phyloP scores from a whole-genome alignment of 2,797 vertebrate species.

The Danio jaintianensis region DNA sequence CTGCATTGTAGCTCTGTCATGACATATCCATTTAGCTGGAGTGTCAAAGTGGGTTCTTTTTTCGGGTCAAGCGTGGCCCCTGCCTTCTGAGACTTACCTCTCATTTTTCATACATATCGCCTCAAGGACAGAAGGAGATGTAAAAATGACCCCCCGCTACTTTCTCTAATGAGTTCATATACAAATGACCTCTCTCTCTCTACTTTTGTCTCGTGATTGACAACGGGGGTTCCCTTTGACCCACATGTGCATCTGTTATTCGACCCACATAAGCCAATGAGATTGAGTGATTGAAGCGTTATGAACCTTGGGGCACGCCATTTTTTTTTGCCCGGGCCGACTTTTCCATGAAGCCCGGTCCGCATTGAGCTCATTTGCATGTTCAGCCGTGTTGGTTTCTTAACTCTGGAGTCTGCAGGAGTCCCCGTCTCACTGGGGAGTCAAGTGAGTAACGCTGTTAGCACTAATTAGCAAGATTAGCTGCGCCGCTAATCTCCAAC shows the following conservation, averaged over 20 bases:
- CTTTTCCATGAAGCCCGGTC: slow-evolving; percentile 9
- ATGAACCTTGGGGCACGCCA: slow-evolving; percentile 43
- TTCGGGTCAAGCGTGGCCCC: slow-evolving; percentile 39
- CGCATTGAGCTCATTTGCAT: slow-evolving; percentile 37
- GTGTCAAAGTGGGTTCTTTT: background rate
- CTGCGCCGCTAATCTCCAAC: slow-evolving; percentile 59
- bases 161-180: slow-evolving; percentile 63
- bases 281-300: slow-evolving; percentile 74
- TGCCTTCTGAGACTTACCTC: slow-evolving; percentile 16
- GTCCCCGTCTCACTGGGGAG: slow-evolving; percentile 50
- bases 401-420: slow-evolving; percentile 41
- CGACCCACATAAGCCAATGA: slow-evolving; percentile 75
- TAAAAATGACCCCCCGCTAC: slow-evolving; percentile 53
- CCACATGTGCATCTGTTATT: slow-evolving; percentile 80
- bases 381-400: slow-evolving; percentile 29
- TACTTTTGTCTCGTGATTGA: slow-evolving; percentile 75
- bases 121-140: slow-evolving; percentile 52
- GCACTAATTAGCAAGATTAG: slow-evolving; percentile 68
- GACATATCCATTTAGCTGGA: slow-evolving; percentile 23
- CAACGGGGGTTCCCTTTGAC: slow-evolving; percentile 81
- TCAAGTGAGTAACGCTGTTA: slow-evolving; percentile 55
- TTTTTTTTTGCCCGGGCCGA: slow-evolving; percentile 15
- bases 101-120: slow-evolving; percentile 54
- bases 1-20: slow-evolving; percentile 43
- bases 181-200: slow-evolving; percentile 57